Evolutionary conservation across 1,140 invertebrate genomes (phyloP), one percentile per base, ranked within the genome.

Genomic region (Zaprionus ghesquierei): DNA sequence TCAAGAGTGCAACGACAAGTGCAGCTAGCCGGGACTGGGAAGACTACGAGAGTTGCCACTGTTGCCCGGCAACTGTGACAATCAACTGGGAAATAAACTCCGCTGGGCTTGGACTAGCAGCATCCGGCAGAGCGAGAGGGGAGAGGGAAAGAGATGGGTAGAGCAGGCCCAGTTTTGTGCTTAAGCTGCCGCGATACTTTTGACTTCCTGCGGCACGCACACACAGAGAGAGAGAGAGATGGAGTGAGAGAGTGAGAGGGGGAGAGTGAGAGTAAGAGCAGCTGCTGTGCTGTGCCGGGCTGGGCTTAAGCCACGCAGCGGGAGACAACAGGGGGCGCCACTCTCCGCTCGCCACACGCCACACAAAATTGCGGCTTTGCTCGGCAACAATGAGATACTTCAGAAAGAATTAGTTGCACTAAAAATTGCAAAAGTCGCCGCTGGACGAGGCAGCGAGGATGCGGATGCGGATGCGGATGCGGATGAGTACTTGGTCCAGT

Each of bases 361-460:
- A 73, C 80, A 89, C 84, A 72, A 89, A 89, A 89, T 89, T 89
- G 85, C 84, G 84, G 84, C 79, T 89, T 89, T 89, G 75, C 74
- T 72, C 80, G 75, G 85, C 84, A 80, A 89, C 84, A 89, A 89
- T 89, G 80, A 89, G 84, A 89, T 89, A 89, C 84, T 89, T 89
- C 84, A 80, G 85, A 84, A 89, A 84, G 84, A 89, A 89, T 89
- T 89, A 89, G 84, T 89, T 89, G 84, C 84, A 89, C 84, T 89
- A 89, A 89, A 89, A 89, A 89, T 89, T 77, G 79, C 84, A 66
- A 77, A 89, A 87, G 84, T 87, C 79, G 56, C 69, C 73, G 71
- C 66, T 66, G 77, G 63, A 84, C 65, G 27, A 29, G 6, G 27
- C 27, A 29, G 27, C 6, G 27, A 13, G n/a, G 35, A n/a, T 5